A percentile compares a stretch with the other conserved stretches of the same genome.
Evolutionary conservation across 2,888 invertebrate species (phyloP).

Genomic region (Hesperia comma): DNA sequence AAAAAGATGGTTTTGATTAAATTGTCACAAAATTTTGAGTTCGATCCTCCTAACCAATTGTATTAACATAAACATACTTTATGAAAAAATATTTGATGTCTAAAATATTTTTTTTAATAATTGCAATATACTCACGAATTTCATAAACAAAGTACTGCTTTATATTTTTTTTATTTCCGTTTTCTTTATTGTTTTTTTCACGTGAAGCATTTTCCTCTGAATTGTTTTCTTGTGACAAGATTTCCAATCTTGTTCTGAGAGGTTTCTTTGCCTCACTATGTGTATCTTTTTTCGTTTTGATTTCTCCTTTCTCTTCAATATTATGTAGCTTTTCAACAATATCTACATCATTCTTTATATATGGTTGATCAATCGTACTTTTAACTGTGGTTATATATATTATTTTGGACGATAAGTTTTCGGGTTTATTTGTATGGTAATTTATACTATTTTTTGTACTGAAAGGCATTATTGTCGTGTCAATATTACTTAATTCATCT

Average conservation of each 20-base stretch:
- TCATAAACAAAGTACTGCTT: conserved; percentile 58
- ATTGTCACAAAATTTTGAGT: not conserved
- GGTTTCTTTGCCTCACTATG: not conserved
- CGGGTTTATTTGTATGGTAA: not conserved
- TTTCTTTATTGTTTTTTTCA: not conserved
- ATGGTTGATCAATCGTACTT: not conserved
- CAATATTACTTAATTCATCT: not conserved
- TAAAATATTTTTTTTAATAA: too few species aligned
- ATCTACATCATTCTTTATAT: not conserved
- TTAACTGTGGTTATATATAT: not conserved
- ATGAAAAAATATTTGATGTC: too few species aligned
- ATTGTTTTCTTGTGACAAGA: conserved; percentile 5
- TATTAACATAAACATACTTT: too few species aligned
- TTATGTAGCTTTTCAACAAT: not conserved
- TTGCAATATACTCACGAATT: conserved; percentile 58
- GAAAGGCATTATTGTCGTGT: conserved; percentile 1
- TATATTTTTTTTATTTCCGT: conserved; percentile 17
- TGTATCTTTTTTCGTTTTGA: not conserved
- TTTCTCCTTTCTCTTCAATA: not conserved
- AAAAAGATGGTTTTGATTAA: conserved; percentile 32
- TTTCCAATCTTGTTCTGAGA: conserved; percentile 18
- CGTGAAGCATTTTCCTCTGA: not conserved
- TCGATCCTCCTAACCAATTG: too few species aligned
- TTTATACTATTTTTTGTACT: not conserved
- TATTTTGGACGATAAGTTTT: not conserved